A percentile compares a stretch with the other conserved stretches of the same genome.
Conservation (phyloP, 2,888 invertebrate genomes). For the Agrilus cyanescens region DNA sequence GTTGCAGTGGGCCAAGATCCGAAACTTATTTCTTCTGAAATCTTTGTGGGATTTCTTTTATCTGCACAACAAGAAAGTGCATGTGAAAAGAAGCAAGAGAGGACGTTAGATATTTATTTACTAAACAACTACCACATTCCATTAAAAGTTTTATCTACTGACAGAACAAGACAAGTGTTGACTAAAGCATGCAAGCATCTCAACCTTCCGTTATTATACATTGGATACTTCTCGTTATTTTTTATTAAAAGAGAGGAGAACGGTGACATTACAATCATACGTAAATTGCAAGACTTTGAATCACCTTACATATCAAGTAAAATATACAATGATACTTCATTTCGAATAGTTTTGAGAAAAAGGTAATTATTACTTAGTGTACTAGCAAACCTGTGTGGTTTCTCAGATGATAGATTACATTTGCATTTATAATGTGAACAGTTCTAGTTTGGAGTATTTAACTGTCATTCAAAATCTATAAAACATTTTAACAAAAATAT, state of each 20-base stretch:
- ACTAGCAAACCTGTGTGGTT: too few species aligned
- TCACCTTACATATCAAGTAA: slow-evolving; percentile 89
- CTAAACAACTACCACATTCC: slow-evolving; percentile 81
- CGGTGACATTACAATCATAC: slow-evolving; percentile 59
- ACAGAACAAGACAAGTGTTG: slow-evolving; percentile 73
- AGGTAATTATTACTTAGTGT: slow-evolving; percentile 44
- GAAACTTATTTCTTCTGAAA: slow-evolving; percentile 62
- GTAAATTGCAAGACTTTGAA: slow-evolving; percentile 93
- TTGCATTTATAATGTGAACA: too few species aligned
- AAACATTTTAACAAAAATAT: too few species aligned
- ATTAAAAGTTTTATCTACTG: slow-evolving; percentile 66
- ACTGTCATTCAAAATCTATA: too few species aligned
- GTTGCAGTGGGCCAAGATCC: slow-evolving; percentile 78
- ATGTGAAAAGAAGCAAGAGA: slow-evolving; percentile 53
- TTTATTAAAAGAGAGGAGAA: slow-evolving; percentile 69
- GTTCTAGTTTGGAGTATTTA: too few species aligned
- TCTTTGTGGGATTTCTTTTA: slow-evolving; percentile 76
- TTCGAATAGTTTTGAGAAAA: slow-evolving; percentile 72
- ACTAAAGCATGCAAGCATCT: slow-evolving; percentile 73
- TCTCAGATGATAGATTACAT: too few species aligned
- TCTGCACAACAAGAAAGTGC: slow-evolving; percentile 86
- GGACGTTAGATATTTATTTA: slow-evolving; percentile 67
- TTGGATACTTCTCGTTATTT: slow-evolving; percentile 83
- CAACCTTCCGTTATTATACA: slow-evolving; percentile 65
- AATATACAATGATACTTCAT: slow-evolving; percentile 56